These are phyloP conservation scores for Anolis apletophallus DNA, from an alignment of 2,797 vertebrate species.

Conservation along the genomic window DNA sequence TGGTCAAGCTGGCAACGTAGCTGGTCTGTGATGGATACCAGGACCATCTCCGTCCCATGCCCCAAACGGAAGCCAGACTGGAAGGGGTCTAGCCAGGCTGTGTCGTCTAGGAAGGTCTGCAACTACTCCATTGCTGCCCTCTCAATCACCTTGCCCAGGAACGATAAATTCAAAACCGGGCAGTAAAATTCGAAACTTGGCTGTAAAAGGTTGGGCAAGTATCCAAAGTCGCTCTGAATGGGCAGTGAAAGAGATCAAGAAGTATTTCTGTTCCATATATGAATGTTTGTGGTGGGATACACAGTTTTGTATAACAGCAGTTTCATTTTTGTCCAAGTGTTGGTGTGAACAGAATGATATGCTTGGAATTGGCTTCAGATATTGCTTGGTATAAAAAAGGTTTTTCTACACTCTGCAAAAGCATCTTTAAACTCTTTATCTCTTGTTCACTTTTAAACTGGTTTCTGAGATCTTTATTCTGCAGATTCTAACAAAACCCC, in stretches of 20 bases:
- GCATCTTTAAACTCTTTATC: no score
- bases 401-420: neutral
- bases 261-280: neutral
- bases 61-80: no score
- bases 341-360: slow-evolving; percentile 29
- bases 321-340: neutral
- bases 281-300: neutral
- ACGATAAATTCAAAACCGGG: no score
- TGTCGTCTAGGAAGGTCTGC: no score
- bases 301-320: neutral
- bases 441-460: neutral
- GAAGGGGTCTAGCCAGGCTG: no score
- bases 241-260: no score
- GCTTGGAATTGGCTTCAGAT: neutral
- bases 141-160: no score
- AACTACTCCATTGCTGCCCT: no score
- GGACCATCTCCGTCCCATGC: no score
- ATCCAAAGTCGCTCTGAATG: neutral
- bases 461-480: neutral
- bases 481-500: neutral
- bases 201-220: neutral
- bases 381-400: neutral
- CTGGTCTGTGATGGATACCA: no score
- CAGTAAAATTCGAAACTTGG: no score
- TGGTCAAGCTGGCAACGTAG: no score